phyloP scores from a whole-genome alignment of 2,797 vertebrate species.

The Lagorchestes hirsutus region DNA sequence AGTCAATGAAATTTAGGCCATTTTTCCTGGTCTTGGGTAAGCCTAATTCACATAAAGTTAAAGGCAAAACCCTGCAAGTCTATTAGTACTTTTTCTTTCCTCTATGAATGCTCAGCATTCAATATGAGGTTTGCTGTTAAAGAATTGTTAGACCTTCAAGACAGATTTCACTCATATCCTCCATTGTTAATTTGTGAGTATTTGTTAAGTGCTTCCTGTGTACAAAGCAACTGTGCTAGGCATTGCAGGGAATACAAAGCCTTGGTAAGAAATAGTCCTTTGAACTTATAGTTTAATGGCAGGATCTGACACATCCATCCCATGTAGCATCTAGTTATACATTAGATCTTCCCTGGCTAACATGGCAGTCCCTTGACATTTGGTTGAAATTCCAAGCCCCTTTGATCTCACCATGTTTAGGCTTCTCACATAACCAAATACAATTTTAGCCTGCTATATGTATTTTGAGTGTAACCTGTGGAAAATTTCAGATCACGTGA shows the following conservation, averaged over 20 bases:
- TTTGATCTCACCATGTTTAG: neutral
- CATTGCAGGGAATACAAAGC: neutral
- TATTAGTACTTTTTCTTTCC: neutral
- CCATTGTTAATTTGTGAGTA: neutral
- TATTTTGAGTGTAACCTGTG: neutral
- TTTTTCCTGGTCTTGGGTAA: neutral
- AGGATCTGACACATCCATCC: neutral
- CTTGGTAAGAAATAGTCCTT: neutral
- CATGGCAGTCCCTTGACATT: neutral
- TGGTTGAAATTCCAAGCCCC: neutral
- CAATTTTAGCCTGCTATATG: neutral
- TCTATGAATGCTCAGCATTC: neutral
- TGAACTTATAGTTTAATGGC: neutral
- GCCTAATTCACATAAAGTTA: neutral
- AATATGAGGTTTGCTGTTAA: neutral
- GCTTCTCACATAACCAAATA: neutral
- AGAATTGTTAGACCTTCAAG: neutral
- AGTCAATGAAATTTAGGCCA: neutral
- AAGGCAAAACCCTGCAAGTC: neutral
- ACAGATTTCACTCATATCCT: neutral
- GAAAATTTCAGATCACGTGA: neutral
- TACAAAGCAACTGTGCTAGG: too few relatives aligned
- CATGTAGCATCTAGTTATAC: neutral
- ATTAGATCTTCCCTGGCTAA: slow-evolving; percentile 3
- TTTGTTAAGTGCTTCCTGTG: neutral